These are phyloP conservation scores for Leptobrachium ailaonicum DNA, from an alignment of 2,113 vertebrate species.

Conservation along the genomic window DNA sequence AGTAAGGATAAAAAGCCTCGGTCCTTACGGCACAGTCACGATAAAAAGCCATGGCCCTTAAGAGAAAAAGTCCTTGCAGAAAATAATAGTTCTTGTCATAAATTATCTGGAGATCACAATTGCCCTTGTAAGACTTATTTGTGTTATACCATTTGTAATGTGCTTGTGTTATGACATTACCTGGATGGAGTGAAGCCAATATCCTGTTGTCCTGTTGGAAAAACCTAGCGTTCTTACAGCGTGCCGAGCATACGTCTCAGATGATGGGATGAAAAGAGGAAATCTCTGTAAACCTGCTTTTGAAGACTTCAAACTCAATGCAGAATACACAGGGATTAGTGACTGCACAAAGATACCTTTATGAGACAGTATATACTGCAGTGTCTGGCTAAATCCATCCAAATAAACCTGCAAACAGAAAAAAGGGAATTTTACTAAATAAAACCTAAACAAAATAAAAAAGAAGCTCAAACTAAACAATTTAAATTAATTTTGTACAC, in stretches of 20 bases:
- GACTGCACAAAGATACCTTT: slow-evolving; percentile 92
- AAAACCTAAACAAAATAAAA: no score
- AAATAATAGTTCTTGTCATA: neutral
- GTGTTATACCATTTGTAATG: neutral
- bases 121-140: no score
- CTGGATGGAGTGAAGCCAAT: slow-evolving; percentile 90
- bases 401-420: slow-evolving; percentile 74
- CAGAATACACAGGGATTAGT: slow-evolving; percentile 74
- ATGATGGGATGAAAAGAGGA: slow-evolving; percentile 72
- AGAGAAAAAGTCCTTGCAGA: neutral
- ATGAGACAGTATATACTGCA: slow-evolving; percentile 81
- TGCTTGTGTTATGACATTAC: slow-evolving; percentile 61
- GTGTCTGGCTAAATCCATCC: slow-evolving; percentile 84
- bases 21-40: neutral
- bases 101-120: neutral
- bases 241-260: slow-evolving; percentile 83
- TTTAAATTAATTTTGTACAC: no score
- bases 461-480: no score
- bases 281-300: slow-evolving; percentile 11
- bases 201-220: slow-evolving; percentile 85
- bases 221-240: slow-evolving; percentile 89
- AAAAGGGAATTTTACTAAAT: neutral
- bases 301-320: slow-evolving; percentile 25
- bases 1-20: neutral
- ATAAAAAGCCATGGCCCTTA: neutral